These are phyloP conservation scores for Ganaspis sp. DNA, from an alignment of 1,140 invertebrate species.

Conservation along the genomic window DNA sequence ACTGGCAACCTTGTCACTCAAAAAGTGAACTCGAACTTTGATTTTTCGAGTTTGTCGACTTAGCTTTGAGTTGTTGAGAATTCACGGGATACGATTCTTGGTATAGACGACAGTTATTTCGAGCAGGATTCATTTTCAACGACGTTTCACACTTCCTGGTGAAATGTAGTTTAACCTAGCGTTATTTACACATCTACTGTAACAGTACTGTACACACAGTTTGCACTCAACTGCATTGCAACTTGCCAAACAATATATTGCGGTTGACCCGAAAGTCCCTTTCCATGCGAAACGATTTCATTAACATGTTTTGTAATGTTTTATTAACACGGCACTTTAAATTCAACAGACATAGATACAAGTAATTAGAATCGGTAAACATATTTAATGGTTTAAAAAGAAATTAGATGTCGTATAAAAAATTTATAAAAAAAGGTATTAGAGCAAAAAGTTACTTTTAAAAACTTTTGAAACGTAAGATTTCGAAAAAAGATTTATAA, in stretches of 20 bases:
- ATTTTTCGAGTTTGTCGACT: neutral
- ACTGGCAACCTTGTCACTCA: slow-evolving; percentile 11
- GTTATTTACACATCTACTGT: neutral
- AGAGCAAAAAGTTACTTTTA: too few relatives aligned
- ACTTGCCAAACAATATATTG: slow-evolving; percentile 16
- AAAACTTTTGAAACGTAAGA: too few relatives aligned
- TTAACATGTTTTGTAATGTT: neutral
- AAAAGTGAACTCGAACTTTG: neutral
- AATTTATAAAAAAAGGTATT: too few relatives aligned
- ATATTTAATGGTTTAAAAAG: too few relatives aligned
- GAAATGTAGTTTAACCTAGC: slow-evolving; percentile 12
- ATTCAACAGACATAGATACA: neutral
- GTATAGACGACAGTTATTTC: neutral
- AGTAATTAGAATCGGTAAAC: neutral
- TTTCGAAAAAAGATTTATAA: too few relatives aligned
- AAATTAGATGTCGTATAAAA: too few relatives aligned
- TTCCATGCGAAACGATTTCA: slow-evolving; percentile 3
- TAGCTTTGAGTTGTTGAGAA: neutral
- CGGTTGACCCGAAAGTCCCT: slow-evolving; percentile 21
- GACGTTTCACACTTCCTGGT: neutral
- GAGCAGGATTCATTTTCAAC: neutral
- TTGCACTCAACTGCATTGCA: neutral
- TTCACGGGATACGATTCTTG: neutral
- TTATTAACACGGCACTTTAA: neutral
- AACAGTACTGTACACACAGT: neutral